Percentiles rank a stretch among this genome's conserved stretches.
These are phyloP conservation scores for Nanorana parkeri DNA, from an alignment of 2,113 vertebrate species.

Conservation along the genomic window DNA sequence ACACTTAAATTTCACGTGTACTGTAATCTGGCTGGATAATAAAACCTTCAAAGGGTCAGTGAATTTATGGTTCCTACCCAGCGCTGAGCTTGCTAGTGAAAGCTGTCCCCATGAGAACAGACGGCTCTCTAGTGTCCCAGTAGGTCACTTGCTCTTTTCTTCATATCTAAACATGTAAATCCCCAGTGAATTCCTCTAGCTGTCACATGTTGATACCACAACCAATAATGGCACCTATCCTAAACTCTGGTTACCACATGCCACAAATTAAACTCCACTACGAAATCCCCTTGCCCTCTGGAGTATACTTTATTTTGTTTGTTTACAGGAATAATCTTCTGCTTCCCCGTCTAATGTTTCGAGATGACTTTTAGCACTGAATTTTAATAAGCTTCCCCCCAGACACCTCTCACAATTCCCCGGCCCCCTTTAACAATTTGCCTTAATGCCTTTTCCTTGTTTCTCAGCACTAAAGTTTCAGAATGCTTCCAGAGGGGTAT, in stretches of 20 bases:
- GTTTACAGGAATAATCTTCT: slow-evolving; percentile 31
- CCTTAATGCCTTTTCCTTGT: slow-evolving; percentile 43
- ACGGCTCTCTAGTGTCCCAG: slow-evolving; percentile 40
- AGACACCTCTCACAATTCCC: slow-evolving; percentile 43
- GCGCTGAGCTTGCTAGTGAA: slow-evolving; percentile 20
- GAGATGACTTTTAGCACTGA: slow-evolving; percentile 28
- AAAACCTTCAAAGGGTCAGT: slow-evolving; percentile 42
- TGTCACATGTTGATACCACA: slow-evolving; percentile 41
- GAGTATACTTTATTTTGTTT: slow-evolving; percentile 38
- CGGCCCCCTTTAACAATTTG: slow-evolving; percentile 41
- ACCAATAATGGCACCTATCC: slow-evolving; percentile 45
- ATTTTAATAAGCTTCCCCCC: slow-evolving; percentile 40
- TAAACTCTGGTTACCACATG: slow-evolving; percentile 31
- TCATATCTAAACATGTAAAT: slow-evolving; percentile 32
- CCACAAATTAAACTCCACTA: neutral
- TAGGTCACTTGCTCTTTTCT: slow-evolving; percentile 46
- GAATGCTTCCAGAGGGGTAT: slow-evolving; percentile 30
- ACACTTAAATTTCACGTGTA: slow-evolving; percentile 48
- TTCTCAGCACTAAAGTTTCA: slow-evolving; percentile 40
- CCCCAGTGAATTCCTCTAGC: slow-evolving; percentile 39
- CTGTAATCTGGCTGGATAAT: slow-evolving; percentile 31
- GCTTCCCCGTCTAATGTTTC: slow-evolving; percentile 33
- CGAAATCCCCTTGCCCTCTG: neutral
- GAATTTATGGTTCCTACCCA: slow-evolving; percentile 43
- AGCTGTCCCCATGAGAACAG: slow-evolving; percentile 31